Evolutionary conservation across 2,888 invertebrate genomes (phyloP).

Genomic region (Liodrosophila aerea): DNA sequence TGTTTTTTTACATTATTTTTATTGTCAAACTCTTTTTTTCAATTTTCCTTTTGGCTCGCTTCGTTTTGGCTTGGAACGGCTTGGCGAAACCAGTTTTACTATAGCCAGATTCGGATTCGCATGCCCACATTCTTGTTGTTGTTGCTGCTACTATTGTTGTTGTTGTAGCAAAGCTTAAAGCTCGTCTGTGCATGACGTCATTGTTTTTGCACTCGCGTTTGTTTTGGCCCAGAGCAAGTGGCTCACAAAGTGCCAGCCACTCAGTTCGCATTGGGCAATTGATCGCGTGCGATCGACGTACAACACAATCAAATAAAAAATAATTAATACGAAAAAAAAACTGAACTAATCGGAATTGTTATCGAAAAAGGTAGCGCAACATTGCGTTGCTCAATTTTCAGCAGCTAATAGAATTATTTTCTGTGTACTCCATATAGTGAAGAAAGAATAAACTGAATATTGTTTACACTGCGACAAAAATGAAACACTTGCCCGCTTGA

Average conservation of each 20-base stretch:
- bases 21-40: slow-evolving; percentile 55
- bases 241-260: slow-evolving; percentile 41
- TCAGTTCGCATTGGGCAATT: slow-evolving; percentile 77
- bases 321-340: slow-evolving; percentile 8
- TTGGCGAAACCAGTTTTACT: slow-evolving; percentile 65
- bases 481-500: slow-evolving; percentile 40
- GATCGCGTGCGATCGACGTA: slow-evolving; percentile 67
- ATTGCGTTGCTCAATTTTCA: slow-evolving; percentile 36
- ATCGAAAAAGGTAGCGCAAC: slow-evolving; percentile 26
- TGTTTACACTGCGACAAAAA: slow-evolving; percentile 2
- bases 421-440: slow-evolving; percentile 6
- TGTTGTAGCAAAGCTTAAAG: slow-evolving; percentile 61
- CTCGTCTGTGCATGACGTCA: slow-evolving; percentile 70
- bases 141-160: slow-evolving; percentile 21
- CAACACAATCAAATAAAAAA: too few species aligned
- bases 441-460: slow-evolving; percentile 10
- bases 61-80: slow-evolving; percentile 65
- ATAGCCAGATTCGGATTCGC: slow-evolving; percentile 70
- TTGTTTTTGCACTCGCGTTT: slow-evolving; percentile 58
- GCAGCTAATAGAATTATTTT: slow-evolving; percentile 31
- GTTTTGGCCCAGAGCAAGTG: slow-evolving; percentile 58
- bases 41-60: slow-evolving; percentile 72
- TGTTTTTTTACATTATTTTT: slow-evolving; percentile 45
- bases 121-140: slow-evolving; percentile 61
- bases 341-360: slow-evolving; percentile 19